Percentiles rank a stretch among this genome's conserved stretches.
Evolutionary conservation across 2,113 vertebrate genomes (phyloP).

Genomic region (Boleophthalmus pectinirostris): DNA sequence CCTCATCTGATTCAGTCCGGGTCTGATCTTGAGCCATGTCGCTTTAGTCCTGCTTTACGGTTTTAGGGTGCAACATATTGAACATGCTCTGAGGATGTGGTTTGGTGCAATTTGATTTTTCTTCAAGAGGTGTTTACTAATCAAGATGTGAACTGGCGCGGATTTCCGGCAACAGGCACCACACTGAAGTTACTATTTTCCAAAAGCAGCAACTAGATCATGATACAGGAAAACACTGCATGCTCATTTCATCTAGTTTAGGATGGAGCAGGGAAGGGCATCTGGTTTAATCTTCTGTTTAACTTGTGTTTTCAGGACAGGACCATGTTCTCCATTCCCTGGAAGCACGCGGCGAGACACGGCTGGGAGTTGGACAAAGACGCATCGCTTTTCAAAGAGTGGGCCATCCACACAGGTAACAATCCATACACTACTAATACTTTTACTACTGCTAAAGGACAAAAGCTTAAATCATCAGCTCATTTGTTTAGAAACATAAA

Average conservation of each 20-base stretch:
- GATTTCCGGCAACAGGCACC: background rate
- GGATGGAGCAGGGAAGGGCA: background rate
- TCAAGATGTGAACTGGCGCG: background rate
- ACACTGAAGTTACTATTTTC: background rate
- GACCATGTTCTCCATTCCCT: constrained; percentile 91
- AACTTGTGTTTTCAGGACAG: constrained; percentile 77
- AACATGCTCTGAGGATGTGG: background rate
- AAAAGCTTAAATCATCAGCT: too few relatives aligned
- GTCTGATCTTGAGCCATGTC: too few relatives aligned
- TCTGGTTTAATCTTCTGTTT: constrained; percentile 3
- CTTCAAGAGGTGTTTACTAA: background rate
- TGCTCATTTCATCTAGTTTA: too few relatives aligned
- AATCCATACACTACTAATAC: background rate
- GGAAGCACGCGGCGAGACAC: constrained; percentile 96
- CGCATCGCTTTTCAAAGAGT: constrained; percentile 89
- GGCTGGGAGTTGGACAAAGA: constrained; percentile 96
- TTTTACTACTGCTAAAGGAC: too few relatives aligned
- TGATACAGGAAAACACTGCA: too few relatives aligned
- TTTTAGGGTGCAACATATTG: background rate
- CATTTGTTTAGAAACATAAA: too few relatives aligned
- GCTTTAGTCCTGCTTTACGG: too few relatives aligned
- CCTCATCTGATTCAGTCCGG: too few relatives aligned
- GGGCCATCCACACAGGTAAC: constrained; percentile 97
- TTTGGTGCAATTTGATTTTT: background rate
- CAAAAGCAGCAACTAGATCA: too few relatives aligned